Evolutionary conservation across 2,113 vertebrate genomes (phyloP).

Genomic region (human (Homo sapiens)): GRCh38 chr4:149768501-149769000

Average conservation of each 20-base stretch:
- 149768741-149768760: slow-evolving; percentile 8
- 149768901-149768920: slow-evolving; percentile 38
- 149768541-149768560: slow-evolving; percentile 22
- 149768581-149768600: not conserved
- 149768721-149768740: not conserved
- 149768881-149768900: slow-evolving; percentile 6
- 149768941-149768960: not conserved
- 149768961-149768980: slow-evolving; percentile 46
- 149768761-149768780: not conserved
- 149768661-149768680: not conserved
- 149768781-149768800: slow-evolving; percentile 12
- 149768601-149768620: slow-evolving; percentile 12
- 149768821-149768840: slow-evolving; percentile 22
- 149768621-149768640: slow-evolving; percentile 46
- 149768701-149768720: not conserved
- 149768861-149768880: slow-evolving; percentile 27
- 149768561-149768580: not conserved
- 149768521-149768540: slow-evolving; percentile 56
- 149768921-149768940: slow-evolving; percentile 28
- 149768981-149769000: slow-evolving; percentile 1
- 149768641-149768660: slow-evolving; percentile 2
- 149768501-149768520: not conserved
- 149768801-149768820: not conserved
- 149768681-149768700: slow-evolving; percentile 20
- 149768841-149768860: slow-evolving; percentile 41